Evolutionary conservation across 2,113 vertebrate genomes (phyloP).

Genomic region (Rattus rattus): DNA sequence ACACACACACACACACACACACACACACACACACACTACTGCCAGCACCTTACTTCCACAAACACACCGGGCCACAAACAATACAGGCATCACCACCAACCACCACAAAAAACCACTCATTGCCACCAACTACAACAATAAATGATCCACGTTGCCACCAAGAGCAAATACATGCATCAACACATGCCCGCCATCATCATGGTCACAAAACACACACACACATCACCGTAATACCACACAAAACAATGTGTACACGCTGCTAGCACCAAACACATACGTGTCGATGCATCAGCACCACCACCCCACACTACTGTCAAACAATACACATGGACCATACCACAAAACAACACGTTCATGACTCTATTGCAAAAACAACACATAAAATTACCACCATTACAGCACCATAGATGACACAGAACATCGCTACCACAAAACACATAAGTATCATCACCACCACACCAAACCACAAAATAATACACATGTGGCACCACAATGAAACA

Average conservation of each 20-base stretch:
- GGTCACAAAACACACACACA: too few relatives aligned
- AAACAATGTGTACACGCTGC: not conserved
- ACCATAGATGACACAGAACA: not conserved
- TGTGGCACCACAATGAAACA: not conserved
- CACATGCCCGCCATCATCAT: too few relatives aligned
- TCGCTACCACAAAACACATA: not conserved
- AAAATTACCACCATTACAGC: not conserved
- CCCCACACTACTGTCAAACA: not conserved
- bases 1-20: not conserved
- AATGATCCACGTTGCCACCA: not conserved
- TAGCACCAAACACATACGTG: not conserved
- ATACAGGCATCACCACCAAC: not conserved
- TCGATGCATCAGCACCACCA: too few relatives aligned
- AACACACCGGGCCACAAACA: not conserved
- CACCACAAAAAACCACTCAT: not conserved
- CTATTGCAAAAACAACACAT: not conserved
- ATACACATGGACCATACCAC: not conserved
- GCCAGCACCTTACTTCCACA: not conserved
- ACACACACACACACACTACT: not conserved
- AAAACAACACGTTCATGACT: too few relatives aligned
- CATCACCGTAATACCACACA: not conserved
- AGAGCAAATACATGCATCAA: not conserved
- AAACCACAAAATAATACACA: not conserved
- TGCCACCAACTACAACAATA: not conserved
- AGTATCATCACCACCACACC: not conserved